Evolutionary conservation across 2,888 invertebrate genomes (phyloP).

Genomic region (Drosophila quinaria): DNA sequence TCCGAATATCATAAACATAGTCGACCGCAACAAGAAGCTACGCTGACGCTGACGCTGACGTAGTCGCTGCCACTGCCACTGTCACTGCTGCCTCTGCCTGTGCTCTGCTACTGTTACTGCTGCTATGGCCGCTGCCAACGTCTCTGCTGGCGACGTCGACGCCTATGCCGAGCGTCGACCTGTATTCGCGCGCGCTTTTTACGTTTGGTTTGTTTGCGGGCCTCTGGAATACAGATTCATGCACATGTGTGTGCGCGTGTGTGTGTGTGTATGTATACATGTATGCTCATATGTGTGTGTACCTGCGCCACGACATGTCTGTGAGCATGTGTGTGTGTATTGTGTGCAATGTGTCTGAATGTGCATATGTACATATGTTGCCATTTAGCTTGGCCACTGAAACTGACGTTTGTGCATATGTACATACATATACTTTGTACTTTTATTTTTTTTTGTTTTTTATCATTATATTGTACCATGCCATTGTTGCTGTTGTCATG

Average conservation of each 20-base stretch:
- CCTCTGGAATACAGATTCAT: conserved; percentile 24
- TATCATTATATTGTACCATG: conserved; percentile 12
- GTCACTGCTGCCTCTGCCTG: not conserved
- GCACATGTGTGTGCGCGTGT: not conserved
- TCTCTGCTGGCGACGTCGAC: conserved; percentile 31
- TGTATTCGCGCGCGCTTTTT: conserved; percentile 82
- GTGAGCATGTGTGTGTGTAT: conserved; percentile 12
- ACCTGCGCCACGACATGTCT: not conserved
- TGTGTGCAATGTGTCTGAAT: conserved; percentile 37
- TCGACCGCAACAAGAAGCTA: conserved; percentile 58
- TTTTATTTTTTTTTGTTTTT: conserved; percentile 22
- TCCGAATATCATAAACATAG: conserved; percentile 78
- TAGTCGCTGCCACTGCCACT: not conserved
- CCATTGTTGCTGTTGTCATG: conserved; percentile 42
- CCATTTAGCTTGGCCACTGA: conserved; percentile 60
- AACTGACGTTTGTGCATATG: conserved; percentile 60
- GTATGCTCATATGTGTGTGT: conserved; percentile 8
- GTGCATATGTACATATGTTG: conserved; percentile 71
- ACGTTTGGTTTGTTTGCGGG: conserved; percentile 65
- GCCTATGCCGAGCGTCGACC: conserved; percentile 75
- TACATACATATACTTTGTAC: conserved; percentile 31
- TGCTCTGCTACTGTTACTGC: conserved; percentile 6
- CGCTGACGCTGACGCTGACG: conserved; percentile 12
- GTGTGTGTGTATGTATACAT: not conserved
- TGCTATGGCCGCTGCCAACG: conserved; percentile 3